phyloP scores from a whole-genome alignment of 1,140 invertebrate species.

The Nasonia longicornis region DNA sequence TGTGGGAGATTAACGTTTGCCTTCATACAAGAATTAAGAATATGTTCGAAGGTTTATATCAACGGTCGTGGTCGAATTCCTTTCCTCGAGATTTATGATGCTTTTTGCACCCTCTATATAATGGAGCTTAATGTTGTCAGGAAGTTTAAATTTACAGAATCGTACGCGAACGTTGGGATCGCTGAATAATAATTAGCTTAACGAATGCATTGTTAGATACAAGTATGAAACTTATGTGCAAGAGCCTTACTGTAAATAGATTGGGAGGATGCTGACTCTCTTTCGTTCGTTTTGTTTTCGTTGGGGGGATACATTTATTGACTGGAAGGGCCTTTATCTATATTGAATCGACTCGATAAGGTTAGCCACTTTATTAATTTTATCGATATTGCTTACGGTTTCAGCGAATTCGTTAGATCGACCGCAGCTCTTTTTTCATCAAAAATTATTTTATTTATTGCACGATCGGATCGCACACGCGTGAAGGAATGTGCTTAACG shows the following conservation, averaged over 20 bases:
- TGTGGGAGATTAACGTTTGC: not conserved
- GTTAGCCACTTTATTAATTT: constrained; percentile 11
- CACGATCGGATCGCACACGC: not conserved
- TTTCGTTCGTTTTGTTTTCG: not conserved
- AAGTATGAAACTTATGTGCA: not conserved
- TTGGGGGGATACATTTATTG: constrained; percentile 6
- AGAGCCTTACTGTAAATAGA: constrained; percentile 18
- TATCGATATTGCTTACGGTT: not conserved
- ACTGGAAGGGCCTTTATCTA: not conserved
- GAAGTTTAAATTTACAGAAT: not conserved
- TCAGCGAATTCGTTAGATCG: not conserved
- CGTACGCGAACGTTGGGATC: not conserved
- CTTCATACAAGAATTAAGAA: no score
- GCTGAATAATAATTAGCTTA: not conserved
- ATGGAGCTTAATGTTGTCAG: not conserved
- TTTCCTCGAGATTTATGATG: constrained; percentile 19
- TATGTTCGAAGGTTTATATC: not conserved
- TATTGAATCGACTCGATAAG: constrained; percentile 29
- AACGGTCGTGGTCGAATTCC: not conserved
- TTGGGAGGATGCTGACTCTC: constrained; percentile 1
- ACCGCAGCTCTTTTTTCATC: not conserved
- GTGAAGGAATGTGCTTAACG: not conserved
- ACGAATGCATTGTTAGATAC: no score
- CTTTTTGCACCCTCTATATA: constrained; percentile 9
- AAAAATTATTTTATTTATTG: not conserved